Conservation (phyloP, 2,113 vertebrate genomes). For the Ptilonorhynchus violaceus region DNA sequence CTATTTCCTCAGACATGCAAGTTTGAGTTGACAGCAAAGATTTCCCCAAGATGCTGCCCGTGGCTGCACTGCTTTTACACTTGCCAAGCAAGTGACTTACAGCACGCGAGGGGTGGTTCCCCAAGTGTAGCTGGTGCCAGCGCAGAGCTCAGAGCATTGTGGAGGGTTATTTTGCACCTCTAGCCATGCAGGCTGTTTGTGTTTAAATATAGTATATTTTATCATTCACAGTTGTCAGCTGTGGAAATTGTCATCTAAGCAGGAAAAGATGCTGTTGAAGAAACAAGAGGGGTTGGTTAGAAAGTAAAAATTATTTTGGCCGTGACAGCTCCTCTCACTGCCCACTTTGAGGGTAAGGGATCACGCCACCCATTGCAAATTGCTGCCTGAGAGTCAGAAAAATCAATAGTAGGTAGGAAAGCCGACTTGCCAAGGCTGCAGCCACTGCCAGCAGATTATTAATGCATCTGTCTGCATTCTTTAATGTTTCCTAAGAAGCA, state of each 20-base stretch:
- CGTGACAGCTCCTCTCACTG: background rate
- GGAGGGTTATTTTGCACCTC: background rate
- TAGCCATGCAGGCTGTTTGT: background rate
- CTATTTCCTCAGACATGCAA: background rate
- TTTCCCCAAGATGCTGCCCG: background rate
- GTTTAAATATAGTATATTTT: slow-evolving; percentile 26
- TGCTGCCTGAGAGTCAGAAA: slow-evolving; percentile 24
- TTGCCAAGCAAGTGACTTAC: background rate
- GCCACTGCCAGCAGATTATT: slow-evolving; percentile 53
- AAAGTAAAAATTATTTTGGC: slow-evolving; percentile 26
- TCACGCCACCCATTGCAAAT: background rate
- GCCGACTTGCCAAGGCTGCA: slow-evolving; percentile 14
- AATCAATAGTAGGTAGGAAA: slow-evolving; percentile 51
- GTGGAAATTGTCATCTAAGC: slow-evolving; percentile 55
- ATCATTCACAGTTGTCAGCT: slow-evolving; percentile 44
- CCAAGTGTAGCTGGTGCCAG: background rate
- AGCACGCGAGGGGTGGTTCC: background rate
- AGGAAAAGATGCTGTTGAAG: slow-evolving; percentile 54
- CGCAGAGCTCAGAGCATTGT: background rate
- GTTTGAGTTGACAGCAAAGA: background rate
- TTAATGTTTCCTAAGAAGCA: slow-evolving; percentile 64
- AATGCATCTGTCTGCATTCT: slow-evolving; percentile 62
- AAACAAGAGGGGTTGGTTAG: background rate
- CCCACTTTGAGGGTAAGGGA: background rate
- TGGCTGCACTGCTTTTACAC: background rate